phyloP scores from a whole-genome alignment of 2,888 invertebrate genomes.

The Apotomis betuletana region DNA sequence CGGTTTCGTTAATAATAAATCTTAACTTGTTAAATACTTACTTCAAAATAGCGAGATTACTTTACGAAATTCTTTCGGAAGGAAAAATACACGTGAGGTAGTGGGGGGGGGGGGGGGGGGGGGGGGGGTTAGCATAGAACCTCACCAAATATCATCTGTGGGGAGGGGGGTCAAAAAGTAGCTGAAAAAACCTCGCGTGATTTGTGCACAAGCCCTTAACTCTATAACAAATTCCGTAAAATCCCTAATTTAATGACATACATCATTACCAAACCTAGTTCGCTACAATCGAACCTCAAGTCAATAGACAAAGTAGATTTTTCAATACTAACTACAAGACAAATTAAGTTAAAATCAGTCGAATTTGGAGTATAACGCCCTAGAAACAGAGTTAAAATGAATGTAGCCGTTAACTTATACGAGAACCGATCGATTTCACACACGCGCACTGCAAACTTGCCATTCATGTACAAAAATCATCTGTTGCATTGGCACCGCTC shows the following conservation, averaged over 20 bases:
- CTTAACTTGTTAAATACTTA: too few relatives aligned
- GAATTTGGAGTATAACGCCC: background rate
- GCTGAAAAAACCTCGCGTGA: too few relatives aligned
- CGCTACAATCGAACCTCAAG: background rate
- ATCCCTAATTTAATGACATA: constrained; percentile 1
- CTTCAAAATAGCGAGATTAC: too few relatives aligned
- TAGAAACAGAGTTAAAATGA: background rate
- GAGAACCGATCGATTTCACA: constrained; percentile 71
- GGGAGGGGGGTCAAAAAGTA: too few relatives aligned
- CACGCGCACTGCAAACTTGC: constrained; percentile 61
- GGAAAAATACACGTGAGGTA: too few relatives aligned
- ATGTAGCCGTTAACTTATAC: constrained; percentile 45
- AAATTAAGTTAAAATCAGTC: background rate
- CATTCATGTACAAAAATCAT: constrained; percentile 71
- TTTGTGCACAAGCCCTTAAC: too few relatives aligned
- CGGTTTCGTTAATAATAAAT: too few relatives aligned
- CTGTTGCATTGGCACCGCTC: constrained; percentile 66
- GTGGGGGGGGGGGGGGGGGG: too few relatives aligned
- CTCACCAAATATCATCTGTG: too few relatives aligned
- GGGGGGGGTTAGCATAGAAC: too few relatives aligned
- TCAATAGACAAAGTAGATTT: background rate
- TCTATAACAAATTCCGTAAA: background rate
- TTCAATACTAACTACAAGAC: background rate
- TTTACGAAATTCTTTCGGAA: too few relatives aligned
- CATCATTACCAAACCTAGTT: constrained; percentile 7